Percentiles rank a stretch among this genome's conserved stretches.
These are phyloP conservation scores for Neotragus moschatus DNA, from an alignment of 2,113 vertebrate genomes.

Conservation along the genomic window DNA sequence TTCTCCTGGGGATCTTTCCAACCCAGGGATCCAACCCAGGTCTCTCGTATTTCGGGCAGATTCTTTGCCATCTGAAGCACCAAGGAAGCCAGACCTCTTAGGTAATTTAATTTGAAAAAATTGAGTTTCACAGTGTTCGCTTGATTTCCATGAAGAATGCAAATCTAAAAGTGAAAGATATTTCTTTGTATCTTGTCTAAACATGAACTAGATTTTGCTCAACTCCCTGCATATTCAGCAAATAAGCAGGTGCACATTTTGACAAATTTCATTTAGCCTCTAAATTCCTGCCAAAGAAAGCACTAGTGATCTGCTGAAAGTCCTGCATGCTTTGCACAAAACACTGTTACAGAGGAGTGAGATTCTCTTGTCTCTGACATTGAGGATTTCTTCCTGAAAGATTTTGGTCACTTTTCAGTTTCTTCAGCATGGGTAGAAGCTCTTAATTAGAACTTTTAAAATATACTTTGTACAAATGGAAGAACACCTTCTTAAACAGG, in stretches of 20 bases:
- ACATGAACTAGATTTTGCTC: neutral
- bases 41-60: neutral
- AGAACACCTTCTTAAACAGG: neutral
- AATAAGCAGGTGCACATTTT: neutral
- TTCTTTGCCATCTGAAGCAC: neutral
- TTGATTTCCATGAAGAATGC: neutral
- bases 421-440: neutral
- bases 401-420: neutral
- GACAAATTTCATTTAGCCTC: neutral
- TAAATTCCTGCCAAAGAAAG: neutral
- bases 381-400: neutral
- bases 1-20: neutral
- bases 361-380: neutral
- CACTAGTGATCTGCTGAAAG: neutral
- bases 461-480: neutral
- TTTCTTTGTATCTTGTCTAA: neutral
- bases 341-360: rapidly evolving
- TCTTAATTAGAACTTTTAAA: neutral
- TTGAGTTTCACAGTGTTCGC: neutral
- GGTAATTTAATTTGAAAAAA: neutral
- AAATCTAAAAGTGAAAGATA: neutral
- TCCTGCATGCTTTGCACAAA: neutral
- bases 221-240: neutral
- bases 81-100: neutral
- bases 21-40: neutral